A percentile compares a stretch with the other conserved stretches of the same genome.
Conservation (phyloP, 2,113 vertebrate genomes). For the Tichodroma muraria region DNA sequence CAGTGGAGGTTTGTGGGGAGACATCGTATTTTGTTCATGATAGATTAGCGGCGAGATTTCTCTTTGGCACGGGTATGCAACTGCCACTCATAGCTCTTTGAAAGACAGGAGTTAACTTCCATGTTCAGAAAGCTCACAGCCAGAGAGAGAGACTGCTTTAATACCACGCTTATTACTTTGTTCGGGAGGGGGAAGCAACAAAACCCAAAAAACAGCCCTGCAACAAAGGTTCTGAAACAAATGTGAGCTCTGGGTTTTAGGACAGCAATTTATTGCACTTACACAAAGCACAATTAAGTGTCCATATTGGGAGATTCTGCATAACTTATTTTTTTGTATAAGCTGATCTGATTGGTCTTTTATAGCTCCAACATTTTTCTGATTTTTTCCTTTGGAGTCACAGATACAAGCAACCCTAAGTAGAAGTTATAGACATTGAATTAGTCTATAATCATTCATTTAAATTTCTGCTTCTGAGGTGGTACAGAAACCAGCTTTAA, state of each 20-base stretch:
- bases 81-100: constrained; percentile 25
- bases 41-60: constrained; percentile 20
- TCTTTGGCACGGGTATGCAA: background rate
- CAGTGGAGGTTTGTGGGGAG: background rate
- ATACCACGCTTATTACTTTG: constrained; percentile 6
- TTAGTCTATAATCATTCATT: background rate
- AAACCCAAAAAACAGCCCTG: background rate
- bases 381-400: background rate
- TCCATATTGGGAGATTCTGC: background rate
- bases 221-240: background rate
- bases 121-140: constrained; percentile 37
- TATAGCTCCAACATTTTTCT: background rate
- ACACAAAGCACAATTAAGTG: background rate
- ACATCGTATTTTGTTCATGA: background rate
- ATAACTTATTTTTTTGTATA: background rate
- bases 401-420: background rate
- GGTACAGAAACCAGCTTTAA: background rate
- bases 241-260: background rate
- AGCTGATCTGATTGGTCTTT: background rate
- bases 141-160: background rate
- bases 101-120: constrained; percentile 64
- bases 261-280: constrained; percentile 19
- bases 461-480: background rate
- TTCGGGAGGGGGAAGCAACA: background rate
- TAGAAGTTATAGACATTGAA: background rate